phyloP scores from a whole-genome alignment of 2,113 vertebrate genomes.

The Podocnemis expansa region DNA sequence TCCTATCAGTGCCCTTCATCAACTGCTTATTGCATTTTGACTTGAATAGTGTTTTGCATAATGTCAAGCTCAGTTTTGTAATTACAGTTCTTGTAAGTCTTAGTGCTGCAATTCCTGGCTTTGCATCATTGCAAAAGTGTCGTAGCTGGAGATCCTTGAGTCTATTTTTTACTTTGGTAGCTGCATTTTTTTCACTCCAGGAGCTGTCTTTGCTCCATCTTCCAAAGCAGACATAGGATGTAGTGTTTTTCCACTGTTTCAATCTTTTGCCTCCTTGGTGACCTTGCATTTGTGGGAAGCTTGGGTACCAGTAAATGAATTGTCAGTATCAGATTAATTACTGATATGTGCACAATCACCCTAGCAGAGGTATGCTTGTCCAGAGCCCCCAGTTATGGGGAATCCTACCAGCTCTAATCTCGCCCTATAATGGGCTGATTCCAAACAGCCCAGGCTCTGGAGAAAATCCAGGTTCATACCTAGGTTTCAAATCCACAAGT shows the following conservation, averaged over 20 bases:
- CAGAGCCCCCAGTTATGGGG: not conserved
- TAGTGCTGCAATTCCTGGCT: not conserved
- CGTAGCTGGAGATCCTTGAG: accelerated
- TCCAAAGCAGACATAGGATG: not conserved
- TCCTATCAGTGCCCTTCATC: not conserved
- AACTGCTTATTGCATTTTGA: not conserved
- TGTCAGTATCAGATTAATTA: not conserved
- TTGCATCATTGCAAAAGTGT: not conserved
- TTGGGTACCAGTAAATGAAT: not conserved
- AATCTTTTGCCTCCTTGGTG: not conserved
- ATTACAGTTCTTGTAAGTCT: not conserved
- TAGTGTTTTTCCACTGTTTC: not conserved
- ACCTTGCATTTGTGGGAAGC: not conserved
- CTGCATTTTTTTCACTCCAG: not conserved
- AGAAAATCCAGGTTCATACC: not conserved
- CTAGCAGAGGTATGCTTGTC: accelerated
- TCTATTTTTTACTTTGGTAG: not conserved
- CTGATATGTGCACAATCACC: not conserved
- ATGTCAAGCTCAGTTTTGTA: not conserved
- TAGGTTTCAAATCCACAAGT: not conserved
- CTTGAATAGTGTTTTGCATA: not conserved
- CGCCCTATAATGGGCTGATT: not conserved
- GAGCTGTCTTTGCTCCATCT: not conserved
- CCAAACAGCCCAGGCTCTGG: accelerated
- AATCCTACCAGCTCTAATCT: accelerated